These are phyloP conservation scores for Saccopteryx bilineata DNA, from an alignment of 2,113 vertebrate genomes.

Conservation along the genomic window DNA sequence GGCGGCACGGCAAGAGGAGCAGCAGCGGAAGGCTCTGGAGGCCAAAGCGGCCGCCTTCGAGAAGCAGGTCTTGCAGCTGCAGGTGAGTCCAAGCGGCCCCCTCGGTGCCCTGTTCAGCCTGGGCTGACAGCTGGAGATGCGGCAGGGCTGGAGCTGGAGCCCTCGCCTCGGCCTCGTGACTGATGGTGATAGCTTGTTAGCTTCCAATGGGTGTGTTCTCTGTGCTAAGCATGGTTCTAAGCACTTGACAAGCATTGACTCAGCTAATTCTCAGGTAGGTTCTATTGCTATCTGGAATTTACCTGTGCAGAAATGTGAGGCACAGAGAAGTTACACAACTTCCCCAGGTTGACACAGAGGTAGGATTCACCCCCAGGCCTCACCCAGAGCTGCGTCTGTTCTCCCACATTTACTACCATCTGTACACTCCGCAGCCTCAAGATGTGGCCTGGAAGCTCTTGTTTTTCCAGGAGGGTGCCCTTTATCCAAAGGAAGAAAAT, in stretches of 20 bases:
- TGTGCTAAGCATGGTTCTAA: not conserved
- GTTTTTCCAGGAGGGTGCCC: not conserved
- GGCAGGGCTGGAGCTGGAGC: not conserved
- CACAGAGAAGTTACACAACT: not conserved
- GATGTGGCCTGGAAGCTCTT: not conserved
- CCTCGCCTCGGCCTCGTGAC: not conserved
- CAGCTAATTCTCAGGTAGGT: not conserved
- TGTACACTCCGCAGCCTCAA: not conserved
- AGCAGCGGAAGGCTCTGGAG: conserved; percentile 92
- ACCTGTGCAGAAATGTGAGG: not conserved
- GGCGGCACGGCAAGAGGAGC: conserved; percentile 91
- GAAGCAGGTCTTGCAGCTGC: conserved; percentile 92
- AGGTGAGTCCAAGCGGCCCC: conserved; percentile 86
- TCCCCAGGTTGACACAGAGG: not conserved
- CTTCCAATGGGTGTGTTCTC: rapidly evolving
- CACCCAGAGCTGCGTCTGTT: not conserved
- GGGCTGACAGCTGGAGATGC: not conserved
- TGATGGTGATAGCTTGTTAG: not conserved
- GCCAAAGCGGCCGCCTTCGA: conserved; percentile 89
- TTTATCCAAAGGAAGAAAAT: not conserved
- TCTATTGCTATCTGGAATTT: not conserved
- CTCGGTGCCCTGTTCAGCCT: rapidly evolving
- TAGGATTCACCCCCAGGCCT: not conserved
- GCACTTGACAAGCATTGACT: not conserved
- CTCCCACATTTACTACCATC: not conserved